A percentile compares a stretch with the other conserved stretches of the same genome.
phyloP scores from a whole-genome alignment of 1,140 invertebrate species.

The Drosophila lini region DNA sequence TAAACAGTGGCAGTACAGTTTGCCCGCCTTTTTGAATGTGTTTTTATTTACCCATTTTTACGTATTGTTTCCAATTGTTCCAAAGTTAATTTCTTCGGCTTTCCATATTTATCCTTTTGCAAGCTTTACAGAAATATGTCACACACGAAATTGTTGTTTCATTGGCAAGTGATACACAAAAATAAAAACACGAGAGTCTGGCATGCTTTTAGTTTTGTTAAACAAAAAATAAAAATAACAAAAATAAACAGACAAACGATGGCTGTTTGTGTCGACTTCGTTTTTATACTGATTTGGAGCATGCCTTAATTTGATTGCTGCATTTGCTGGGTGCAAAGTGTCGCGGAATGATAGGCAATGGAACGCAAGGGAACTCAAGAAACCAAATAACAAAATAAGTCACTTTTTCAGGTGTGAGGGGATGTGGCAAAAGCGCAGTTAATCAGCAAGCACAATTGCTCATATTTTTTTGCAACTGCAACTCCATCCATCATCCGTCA shows the following conservation, averaged over 20 bases:
- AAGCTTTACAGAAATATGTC: conserved; percentile 90
- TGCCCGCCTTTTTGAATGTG: conserved; percentile 34
- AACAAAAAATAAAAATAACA: not conserved
- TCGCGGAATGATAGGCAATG: conserved; percentile 40
- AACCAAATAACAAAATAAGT: conserved; percentile 14
- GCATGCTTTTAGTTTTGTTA: conserved; percentile 41
- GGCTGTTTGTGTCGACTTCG: conserved; percentile 2
- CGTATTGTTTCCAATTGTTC: conserved; percentile 94
- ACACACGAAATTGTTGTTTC: conserved; percentile 69
- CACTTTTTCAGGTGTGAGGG: conserved; percentile 25
- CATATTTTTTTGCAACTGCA: conserved; percentile 22
- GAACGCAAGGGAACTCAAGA: conserved; percentile 26
- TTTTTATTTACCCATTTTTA: conserved; percentile 91
- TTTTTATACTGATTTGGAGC: conserved; percentile 41
- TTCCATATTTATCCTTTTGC: conserved; percentile 95
- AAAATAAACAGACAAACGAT: conserved; percentile 22
- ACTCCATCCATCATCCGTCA: conserved; percentile 41
- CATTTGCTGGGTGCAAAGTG: conserved; percentile 53
- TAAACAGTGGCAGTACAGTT: conserved; percentile 60
- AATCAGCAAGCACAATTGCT: conserved; percentile 30
- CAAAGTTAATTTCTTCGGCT: conserved; percentile 93
- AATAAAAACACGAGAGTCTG: conserved; percentile 29
- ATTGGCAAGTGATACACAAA: conserved; percentile 39
- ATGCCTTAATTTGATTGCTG: conserved; percentile 56
- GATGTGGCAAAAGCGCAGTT: conserved; percentile 43